A percentile compares a stretch with the other conserved stretches of the same genome.
Evolutionary conservation across 2,888 invertebrate species (phyloP).

Genomic region (Notodonta dromedarius): DNA sequence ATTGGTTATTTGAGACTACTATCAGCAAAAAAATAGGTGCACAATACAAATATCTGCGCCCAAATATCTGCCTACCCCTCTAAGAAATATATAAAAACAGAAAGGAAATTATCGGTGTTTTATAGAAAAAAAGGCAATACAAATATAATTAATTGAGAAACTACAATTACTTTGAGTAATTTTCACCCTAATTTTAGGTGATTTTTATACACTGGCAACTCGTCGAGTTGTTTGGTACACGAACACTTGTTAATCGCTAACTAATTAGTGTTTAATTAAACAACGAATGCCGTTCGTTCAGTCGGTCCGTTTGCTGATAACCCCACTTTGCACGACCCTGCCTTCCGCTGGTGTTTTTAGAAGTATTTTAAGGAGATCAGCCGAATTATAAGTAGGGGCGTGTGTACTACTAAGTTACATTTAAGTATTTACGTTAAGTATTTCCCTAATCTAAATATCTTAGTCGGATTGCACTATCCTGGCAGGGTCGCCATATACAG

Average conservation of each 20-base stretch:
- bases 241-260: constrained; percentile 58
- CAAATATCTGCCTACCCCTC: too few relatives aligned
- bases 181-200: constrained; percentile 7
- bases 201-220: constrained; percentile 26
- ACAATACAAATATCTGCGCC: too few relatives aligned
- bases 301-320: constrained; percentile 33
- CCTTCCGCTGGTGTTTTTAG: constrained; percentile 16
- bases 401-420: background rate
- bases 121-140: too few relatives aligned
- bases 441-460: too few relatives aligned
- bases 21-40: too few relatives aligned
- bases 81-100: too few relatives aligned
- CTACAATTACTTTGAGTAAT: background rate
- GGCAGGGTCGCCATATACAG: too few relatives aligned
- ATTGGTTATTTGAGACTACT: too few relatives aligned
- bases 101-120: too few relatives aligned
- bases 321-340: constrained; percentile 20
- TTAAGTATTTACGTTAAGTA: too few relatives aligned
- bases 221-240: constrained; percentile 36
- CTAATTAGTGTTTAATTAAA: constrained; percentile 74
- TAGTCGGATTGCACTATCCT: too few relatives aligned
- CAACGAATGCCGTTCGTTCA: constrained; percentile 35
- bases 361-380: constrained; percentile 8
- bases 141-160: too few relatives aligned
- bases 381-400: background rate